Evolutionary conservation across 2,888 invertebrate species (phyloP).

Genomic region (Melanostoma scalare): DNA sequence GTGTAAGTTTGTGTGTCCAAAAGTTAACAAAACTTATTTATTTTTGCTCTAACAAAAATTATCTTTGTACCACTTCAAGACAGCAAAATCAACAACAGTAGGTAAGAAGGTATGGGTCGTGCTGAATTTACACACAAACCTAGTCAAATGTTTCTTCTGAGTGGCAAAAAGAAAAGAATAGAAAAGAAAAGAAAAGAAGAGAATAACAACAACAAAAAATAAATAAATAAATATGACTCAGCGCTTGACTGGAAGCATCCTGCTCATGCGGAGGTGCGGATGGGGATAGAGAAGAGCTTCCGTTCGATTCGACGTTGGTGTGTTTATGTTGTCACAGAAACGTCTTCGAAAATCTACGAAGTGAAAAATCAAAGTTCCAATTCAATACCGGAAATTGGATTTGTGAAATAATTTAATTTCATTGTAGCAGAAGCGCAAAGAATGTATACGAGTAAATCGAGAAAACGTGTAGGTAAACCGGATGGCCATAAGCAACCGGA

Average conservation of each 20-base stretch:
- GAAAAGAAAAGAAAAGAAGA: no score
- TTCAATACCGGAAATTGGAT: slow-evolving; percentile 75
- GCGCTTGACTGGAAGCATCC: slow-evolving; percentile 4
- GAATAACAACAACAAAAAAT: no score
- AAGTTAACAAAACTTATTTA: slow-evolving; percentile 69
- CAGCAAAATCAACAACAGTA: slow-evolving; percentile 39
- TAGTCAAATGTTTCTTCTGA: slow-evolving; percentile 24
- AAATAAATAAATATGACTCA: slow-evolving; percentile 2
- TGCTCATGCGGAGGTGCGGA: background rate
- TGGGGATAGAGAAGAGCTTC: slow-evolving; percentile 2
- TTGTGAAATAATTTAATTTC: slow-evolving; percentile 74
- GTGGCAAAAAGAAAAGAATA: background rate
- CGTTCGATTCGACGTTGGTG: slow-evolving; percentile 30
- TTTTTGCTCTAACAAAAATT: slow-evolving; percentile 46
- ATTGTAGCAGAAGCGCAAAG: slow-evolving; percentile 28
- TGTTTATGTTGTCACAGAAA: slow-evolving; percentile 49
- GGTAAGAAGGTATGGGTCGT: background rate
- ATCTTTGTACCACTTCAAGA: slow-evolving; percentile 49
- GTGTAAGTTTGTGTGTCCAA: slow-evolving; percentile 2
- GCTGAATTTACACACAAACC: background rate
- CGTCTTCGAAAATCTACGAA: slow-evolving; percentile 62
- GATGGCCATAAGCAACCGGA: slow-evolving; percentile 41
- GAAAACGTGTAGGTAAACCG: slow-evolving; percentile 22
- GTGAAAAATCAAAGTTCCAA: slow-evolving; percentile 74
- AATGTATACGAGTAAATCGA: slow-evolving; percentile 2